Base-by-base conservation (phyloP, 2,113 vertebrate species). In the Asarcornis scutulata region DNA sequence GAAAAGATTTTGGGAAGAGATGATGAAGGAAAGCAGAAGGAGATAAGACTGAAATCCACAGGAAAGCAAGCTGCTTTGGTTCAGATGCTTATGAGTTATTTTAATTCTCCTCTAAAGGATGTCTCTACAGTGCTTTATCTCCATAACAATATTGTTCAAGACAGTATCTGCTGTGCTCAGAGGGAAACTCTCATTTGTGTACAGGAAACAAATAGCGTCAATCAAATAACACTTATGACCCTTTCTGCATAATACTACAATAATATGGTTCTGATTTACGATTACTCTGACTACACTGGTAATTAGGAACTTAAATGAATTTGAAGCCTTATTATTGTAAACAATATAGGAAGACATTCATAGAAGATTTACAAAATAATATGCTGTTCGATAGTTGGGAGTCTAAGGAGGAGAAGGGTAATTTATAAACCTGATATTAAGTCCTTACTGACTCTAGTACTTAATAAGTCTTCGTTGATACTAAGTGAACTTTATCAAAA, bases 111-210 rank as follows among this genome's bases (percentile, higher is more conserved):
- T 80, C 75, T 91, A 71, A 74, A 93, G 93, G 68, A 83, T 63
- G 60, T 72, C 50, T 87, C 62, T 62, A 23, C 58, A 48, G 56
- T 60, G 36, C 32, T 86, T 92, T 91, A 59, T 94, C 64, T 88
- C 76, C 80, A 68, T 90, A 94, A 96, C 63, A 67, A 64, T 81
- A 48, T 77, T 77, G 79, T 72, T 83, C 38, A 66, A 94, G 79
- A 64, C 80, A 88, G 52, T 74, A 55, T 96, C 88, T 94, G 83
- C 83, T 94, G 88, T 86, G 73, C 93, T 91, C 75, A 75, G 91
- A 88, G 79, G 72, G 83, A 53, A 77, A 23, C 73, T 84, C 83
- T 89, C 72, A 86, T 89, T 93, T 96, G 60, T 74, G 73, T 72
- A 74, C 27, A 27, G 68, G 89, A 96, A 94, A 86, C 42, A 94